Conservation (phyloP, 2,113 vertebrate genomes). For the Corythornis madagascariensis region DNA sequence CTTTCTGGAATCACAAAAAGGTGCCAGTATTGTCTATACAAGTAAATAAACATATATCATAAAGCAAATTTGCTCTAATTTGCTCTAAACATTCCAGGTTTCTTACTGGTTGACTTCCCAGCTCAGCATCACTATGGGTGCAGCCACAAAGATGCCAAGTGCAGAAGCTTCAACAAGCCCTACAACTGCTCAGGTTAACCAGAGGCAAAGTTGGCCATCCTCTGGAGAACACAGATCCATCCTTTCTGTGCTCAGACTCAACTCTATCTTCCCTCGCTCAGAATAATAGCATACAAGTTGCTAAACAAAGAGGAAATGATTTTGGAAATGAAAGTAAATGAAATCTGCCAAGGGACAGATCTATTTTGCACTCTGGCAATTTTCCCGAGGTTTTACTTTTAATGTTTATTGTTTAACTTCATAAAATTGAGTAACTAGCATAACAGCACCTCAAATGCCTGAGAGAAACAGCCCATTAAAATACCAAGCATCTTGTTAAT, state of each 20-base stretch:
- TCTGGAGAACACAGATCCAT: background rate
- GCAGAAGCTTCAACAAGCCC: background rate
- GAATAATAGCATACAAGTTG: background rate
- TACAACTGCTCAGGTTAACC: background rate
- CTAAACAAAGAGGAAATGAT: background rate
- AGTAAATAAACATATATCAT: no score
- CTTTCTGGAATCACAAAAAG: background rate
- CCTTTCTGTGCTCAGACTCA: background rate
- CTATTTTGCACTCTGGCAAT: slow-evolving; percentile 29
- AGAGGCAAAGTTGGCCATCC: background rate
- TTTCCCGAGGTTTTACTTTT: slow-evolving; percentile 52
- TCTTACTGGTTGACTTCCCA: background rate
- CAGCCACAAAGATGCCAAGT: background rate
- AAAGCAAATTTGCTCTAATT: background rate
- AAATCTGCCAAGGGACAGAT: slow-evolving; percentile 24
- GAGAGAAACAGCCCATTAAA: slow-evolving; percentile 44
- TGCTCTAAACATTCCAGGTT: background rate
- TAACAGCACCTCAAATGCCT: slow-evolving; percentile 20
- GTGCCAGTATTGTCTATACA: no score
- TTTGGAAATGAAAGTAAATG: slow-evolving; percentile 29
- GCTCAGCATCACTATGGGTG: background rate
- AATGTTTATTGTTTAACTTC: slow-evolving; percentile 64
- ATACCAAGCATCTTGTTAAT: slow-evolving; percentile 45
- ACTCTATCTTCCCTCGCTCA: background rate
- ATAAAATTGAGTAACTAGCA: slow-evolving; percentile 61